Conservation (phyloP, 1,140 invertebrate genomes). For the Drosophila insularis region DNA sequence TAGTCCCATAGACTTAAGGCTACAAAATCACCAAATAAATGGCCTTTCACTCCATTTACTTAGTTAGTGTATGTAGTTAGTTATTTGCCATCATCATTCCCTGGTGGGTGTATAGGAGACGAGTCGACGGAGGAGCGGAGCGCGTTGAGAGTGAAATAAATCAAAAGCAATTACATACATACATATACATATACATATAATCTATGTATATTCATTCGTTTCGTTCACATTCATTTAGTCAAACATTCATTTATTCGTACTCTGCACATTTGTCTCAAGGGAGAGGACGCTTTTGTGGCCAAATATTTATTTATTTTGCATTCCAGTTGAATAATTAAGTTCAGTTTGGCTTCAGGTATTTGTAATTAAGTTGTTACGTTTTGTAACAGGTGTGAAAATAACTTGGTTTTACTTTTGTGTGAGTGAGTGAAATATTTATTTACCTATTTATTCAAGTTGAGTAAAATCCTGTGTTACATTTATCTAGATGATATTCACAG, state of each 20-base stretch:
- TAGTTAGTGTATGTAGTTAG: slow-evolving; percentile 11
- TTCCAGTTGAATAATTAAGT: slow-evolving; percentile 65
- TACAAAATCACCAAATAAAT: slow-evolving; percentile 66
- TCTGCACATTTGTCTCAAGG: slow-evolving; percentile 29
- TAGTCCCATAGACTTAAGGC: slow-evolving; percentile 42
- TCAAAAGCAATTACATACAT: slow-evolving; percentile 77
- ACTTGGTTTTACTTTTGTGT: slow-evolving; percentile 35
- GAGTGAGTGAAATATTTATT: slow-evolving; percentile 33
- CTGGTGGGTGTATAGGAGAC: neutral
- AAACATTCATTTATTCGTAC: slow-evolving; percentile 3
- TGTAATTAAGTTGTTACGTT: slow-evolving; percentile 54
- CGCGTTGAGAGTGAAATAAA: slow-evolving; percentile 71
- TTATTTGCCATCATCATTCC: neutral
- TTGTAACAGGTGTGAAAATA: slow-evolving; percentile 45
- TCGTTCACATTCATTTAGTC: neutral
- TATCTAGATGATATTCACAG: slow-evolving; percentile 70
- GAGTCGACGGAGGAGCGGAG: neutral
- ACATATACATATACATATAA: slow-evolving; percentile 48
- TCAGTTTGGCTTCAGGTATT: slow-evolving; percentile 47
- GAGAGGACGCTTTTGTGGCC: neutral
- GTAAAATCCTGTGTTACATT: slow-evolving; percentile 39
- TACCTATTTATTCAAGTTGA: slow-evolving; percentile 54
- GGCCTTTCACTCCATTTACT: slow-evolving; percentile 39
- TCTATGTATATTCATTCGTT: slow-evolving; percentile 29
- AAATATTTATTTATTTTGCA: slow-evolving; percentile 18